A percentile compares a stretch with the other conserved stretches of the same genome.
Conservation (phyloP, 92 coral and sea anemone genomes). For the Siderastrea radians region DNA sequence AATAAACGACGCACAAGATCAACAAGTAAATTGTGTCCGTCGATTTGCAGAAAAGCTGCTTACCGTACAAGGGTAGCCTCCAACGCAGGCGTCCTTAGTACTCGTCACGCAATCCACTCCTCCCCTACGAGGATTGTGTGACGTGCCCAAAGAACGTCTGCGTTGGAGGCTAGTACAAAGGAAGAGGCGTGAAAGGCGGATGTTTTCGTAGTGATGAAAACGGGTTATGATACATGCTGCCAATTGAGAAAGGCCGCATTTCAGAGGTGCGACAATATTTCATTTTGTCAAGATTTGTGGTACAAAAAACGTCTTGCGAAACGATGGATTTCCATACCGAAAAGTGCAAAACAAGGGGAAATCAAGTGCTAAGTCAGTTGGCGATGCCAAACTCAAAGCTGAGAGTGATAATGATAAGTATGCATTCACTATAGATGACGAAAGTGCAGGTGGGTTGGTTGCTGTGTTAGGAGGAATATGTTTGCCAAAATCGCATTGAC, state of each 20-base stretch:
- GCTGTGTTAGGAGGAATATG: not conserved
- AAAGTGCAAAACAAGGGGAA: constrained; percentile 10
- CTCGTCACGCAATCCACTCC: too few relatives aligned
- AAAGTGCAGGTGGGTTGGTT: not conserved
- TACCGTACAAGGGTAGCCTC: too few relatives aligned
- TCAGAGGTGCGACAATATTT: too few relatives aligned
- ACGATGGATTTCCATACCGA: not conserved
- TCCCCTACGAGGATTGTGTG: too few relatives aligned
- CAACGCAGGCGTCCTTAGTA: too few relatives aligned
- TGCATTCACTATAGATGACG: constrained; percentile 1
- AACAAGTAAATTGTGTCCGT: not conserved
- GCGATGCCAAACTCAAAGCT: not conserved
- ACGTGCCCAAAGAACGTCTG: too few relatives aligned
- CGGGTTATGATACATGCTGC: too few relatives aligned
- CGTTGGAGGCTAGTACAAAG: not conserved
- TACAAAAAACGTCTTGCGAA: not conserved
- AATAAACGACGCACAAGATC: not conserved
- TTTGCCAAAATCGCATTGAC: not conserved
- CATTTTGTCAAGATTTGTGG: not conserved
- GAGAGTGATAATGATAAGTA: constrained; percentile 7
- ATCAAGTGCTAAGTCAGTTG: constrained; percentile 12
- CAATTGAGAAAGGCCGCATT: too few relatives aligned
- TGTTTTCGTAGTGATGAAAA: too few relatives aligned
- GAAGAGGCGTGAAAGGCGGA: too few relatives aligned
- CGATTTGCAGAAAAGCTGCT: not conserved